Percentiles rank a stretch among this genome's conserved stretches.
Conservation (phyloP, 1,140 invertebrate species). For the Hesperophylax magnus region DNA sequence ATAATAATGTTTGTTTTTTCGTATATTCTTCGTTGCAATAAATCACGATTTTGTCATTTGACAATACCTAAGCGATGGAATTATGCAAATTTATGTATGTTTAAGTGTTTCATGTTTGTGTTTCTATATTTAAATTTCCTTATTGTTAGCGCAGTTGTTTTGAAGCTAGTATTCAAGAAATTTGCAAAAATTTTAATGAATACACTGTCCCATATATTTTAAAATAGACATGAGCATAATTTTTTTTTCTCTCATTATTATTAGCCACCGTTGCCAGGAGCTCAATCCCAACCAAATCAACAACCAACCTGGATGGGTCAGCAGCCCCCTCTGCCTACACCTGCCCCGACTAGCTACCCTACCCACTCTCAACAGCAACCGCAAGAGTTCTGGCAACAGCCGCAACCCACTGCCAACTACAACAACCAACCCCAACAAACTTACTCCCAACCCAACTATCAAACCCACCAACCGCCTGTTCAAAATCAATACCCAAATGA, state of each 20-base stretch:
- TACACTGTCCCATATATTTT: background rate
- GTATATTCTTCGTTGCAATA: no score
- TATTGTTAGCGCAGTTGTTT: no score
- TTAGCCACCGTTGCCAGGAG: constrained; percentile 44
- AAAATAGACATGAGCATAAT: background rate
- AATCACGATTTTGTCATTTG: no score
- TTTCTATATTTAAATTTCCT: no score
- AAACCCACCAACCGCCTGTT: constrained; percentile 56
- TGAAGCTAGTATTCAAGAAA: background rate
- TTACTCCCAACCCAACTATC: constrained; percentile 62
- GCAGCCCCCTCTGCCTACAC: background rate
- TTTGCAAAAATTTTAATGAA: background rate
- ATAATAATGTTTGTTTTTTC: no score
- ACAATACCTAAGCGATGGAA: no score
- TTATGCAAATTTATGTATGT: no score
- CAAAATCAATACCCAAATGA: constrained; percentile 38
- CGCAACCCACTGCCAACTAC: constrained; percentile 61
- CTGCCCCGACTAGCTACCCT: constrained; percentile 55
- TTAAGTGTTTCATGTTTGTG: no score
- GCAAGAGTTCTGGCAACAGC: constrained; percentile 53
- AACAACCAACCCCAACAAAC: constrained; percentile 65
- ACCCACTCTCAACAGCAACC: constrained; percentile 56
- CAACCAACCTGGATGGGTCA: constrained; percentile 30
- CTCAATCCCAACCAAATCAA: background rate
- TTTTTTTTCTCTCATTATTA: background rate